Percentiles rank a stretch among this genome's conserved stretches.
Evolutionary conservation across 53 echinoderm and acorn worm species (phyloP).

Genomic region (Holothuria leucospilota): DNA sequence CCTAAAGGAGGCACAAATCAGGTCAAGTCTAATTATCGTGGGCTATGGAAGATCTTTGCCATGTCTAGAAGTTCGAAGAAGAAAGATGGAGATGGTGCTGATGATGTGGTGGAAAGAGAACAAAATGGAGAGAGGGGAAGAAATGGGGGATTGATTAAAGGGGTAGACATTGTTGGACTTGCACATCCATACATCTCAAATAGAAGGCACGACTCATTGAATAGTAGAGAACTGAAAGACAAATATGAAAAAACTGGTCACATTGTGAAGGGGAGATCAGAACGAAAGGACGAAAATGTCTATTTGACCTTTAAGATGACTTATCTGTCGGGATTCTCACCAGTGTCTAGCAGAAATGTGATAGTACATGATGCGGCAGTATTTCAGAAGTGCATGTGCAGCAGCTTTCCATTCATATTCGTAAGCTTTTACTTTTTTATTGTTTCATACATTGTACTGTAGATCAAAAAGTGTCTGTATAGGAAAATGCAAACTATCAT

Average conservation of each 20-base stretch:
- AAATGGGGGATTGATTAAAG: not conserved
- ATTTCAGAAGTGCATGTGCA: not conserved
- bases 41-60: too few species aligned
- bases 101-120: too few species aligned
- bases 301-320: not conserved
- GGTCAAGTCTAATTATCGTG: too few species aligned
- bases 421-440: conserved; percentile 5
- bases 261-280: too few species aligned
- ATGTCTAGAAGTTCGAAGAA: too few species aligned
- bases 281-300: not conserved
- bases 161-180: not conserved
- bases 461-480: not conserved
- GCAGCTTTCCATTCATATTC: not conserved
- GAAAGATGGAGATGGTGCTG: too few species aligned
- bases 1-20: too few species aligned
- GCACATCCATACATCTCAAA: not conserved
- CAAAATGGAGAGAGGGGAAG: too few species aligned
- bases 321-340: not conserved
- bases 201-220: not conserved
- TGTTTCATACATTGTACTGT: not conserved
- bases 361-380: not conserved
- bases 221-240: not conserved
- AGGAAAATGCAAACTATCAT: too few species aligned
- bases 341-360: conserved; percentile 4
- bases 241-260: not conserved